Evolutionary conservation across 2,888 invertebrate species (phyloP), one percentile per base, ranked within the genome.

Genomic region (Meta bourneti): DNA sequence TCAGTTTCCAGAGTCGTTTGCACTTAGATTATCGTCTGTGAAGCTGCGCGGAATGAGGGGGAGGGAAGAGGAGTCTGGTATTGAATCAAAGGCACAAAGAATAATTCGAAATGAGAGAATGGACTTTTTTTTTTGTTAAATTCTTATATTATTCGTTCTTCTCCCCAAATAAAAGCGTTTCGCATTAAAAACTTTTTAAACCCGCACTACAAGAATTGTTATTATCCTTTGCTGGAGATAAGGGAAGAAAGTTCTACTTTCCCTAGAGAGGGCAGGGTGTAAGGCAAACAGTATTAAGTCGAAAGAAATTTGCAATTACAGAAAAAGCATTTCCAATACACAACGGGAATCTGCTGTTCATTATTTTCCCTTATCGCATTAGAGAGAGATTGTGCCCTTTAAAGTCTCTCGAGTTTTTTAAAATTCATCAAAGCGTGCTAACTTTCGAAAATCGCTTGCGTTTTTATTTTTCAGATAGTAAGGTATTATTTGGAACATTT

Each of bases 21-120:
- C 79, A 81, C 81, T 71, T 70, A 81, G 81, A 81, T 81, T 81
- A 81, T 81, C 81, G 81, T 81, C 81, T 81, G 81, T 69, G 48
- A 80, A 70, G 51, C 49, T 48, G 61, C 69, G 74, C 34, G 20
- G 74, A 19, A 74, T 78, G 85, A 61, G 54, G 11, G 48, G 61
- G 77, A 77, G 54, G 61, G 52, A 72, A 54, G 77, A 85, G 70
- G 84, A 84, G 84, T 74, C 74, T 54, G 19, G 85, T 78, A 85
- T 78, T 85, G 78, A 85, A 77, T 74, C 13, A 74, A 74, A 75
- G 48, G 74, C 34, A 74, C 74, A 84, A 84, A 72, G 84, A 82
- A 79, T 52, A 79, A 79, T 79, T 79, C 79, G 79, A 79, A 79
- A 79, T 79, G 79, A 79, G 79, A 79, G 34, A 19, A 54, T 48